Base-by-base conservation (phyloP, 2,888 invertebrate species). In the Silvanus unidentatus region DNA sequence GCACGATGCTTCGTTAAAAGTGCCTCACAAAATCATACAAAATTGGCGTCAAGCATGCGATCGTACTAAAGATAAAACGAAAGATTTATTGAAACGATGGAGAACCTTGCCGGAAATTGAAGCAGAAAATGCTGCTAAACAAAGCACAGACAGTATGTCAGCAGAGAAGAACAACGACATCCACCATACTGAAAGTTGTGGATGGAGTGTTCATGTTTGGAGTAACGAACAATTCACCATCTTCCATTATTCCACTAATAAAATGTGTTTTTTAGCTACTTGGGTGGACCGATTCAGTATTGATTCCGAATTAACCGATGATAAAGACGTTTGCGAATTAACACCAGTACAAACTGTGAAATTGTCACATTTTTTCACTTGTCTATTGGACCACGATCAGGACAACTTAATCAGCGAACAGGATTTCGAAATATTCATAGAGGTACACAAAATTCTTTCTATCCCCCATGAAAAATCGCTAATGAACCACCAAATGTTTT, bases 161-260 rank as follows among this genome's bases (percentile, higher is more conserved):
- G 70, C 65, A 6, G 62, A 65, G 11, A 70, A 73, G 8, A 63
- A 62, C 3, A 68, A 68, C 45, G 57, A 58, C 28, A 65, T 66
- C 35, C 57, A 53, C 27, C 75, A 75, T 6, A 73, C 72, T 22
- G 75, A 76, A 39, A 74, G 75, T 16, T 76, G 77, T 39, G 81
- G 82, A n/a, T 86, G 85, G 85, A 84, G 84, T 61, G 84, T 84
- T 15, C 85, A 85, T 65, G 82, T 84, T 51, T 86, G 84, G 85
- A 83, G 85, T 85, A 71, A 80, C 80, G 8, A 2, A 11, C 16
- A 28, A 39, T n/a, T n/a, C n/a, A 14, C 35, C 16, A 42, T 38
- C 15, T 16, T 5, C 12, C n/a, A 30, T 29, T 30, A 30, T 39
- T 37, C 13, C 3, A 37, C 10, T 37, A n/a, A 15, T 16, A 9